Conservation (phyloP, 2,888 invertebrate species). For the Diarsia dahlii region DNA sequence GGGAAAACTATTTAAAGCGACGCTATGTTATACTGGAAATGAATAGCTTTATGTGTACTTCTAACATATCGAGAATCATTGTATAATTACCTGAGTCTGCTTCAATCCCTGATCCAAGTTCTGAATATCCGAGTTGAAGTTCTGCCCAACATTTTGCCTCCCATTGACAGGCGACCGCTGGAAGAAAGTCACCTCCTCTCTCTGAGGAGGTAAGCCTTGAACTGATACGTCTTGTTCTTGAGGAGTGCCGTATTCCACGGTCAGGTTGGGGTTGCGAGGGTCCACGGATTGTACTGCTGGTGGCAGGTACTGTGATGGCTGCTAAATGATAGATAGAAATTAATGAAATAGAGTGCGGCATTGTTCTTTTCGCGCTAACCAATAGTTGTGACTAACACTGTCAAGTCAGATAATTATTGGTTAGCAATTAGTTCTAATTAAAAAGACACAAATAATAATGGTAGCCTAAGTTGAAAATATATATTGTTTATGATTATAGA, state of each 20-base stretch:
- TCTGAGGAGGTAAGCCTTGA: constrained; percentile 81
- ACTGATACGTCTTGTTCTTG: constrained; percentile 82
- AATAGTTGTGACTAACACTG: not conserved
- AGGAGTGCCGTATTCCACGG: constrained; percentile 72
- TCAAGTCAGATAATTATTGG: not conserved
- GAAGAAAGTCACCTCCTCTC: constrained; percentile 83
- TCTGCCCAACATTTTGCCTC: constrained; percentile 82
- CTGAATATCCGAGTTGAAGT: constrained; percentile 79
- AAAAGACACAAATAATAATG: not conserved
- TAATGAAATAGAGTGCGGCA: not conserved
- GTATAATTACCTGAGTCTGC: constrained; percentile 77
- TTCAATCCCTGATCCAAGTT: constrained; percentile 79
- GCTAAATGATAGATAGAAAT: constrained; percentile 18
- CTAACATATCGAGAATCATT: not conserved
- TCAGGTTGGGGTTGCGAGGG: constrained; percentile 75
- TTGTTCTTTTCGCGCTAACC: not conserved
- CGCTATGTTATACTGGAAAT: too few species aligned
- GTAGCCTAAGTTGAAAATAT: too few species aligned
- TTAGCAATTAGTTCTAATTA: not conserved
- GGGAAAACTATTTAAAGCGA: too few species aligned
- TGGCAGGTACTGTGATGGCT: constrained; percentile 78
- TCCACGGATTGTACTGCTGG: constrained; percentile 75
- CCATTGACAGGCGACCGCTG: constrained; percentile 84
- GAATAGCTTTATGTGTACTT: not conserved
- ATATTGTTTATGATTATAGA: too few species aligned